A percentile compares a stretch with the other conserved stretches of the same genome.
Evolutionary conservation across 2,888 invertebrate species (phyloP).

Genomic region (Sinohyriopsis cumingii): DNA sequence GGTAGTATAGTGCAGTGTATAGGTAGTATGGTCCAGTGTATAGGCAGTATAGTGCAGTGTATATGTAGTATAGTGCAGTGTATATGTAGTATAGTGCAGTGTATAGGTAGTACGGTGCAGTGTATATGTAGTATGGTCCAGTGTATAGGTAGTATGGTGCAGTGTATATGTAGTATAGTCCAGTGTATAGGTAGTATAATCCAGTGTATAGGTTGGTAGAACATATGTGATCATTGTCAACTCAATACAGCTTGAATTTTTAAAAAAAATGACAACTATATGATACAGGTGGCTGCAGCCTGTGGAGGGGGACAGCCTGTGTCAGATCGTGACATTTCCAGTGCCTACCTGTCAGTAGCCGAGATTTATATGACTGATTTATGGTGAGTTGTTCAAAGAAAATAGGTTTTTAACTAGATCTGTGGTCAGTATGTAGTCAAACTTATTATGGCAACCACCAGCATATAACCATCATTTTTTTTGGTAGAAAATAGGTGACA

Average conservation of each 20-base stretch:
- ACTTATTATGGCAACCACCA: not conserved
- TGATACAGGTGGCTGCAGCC: slow-evolving; percentile 46
- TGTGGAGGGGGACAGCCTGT: slow-evolving; percentile 43
- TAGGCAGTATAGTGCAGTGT: no score
- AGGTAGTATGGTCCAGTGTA: no score
- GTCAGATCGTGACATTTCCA: slow-evolving; percentile 66
- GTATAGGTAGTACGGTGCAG: no score
- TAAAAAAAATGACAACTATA: not conserved
- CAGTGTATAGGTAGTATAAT: no score
- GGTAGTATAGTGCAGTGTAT: no score
- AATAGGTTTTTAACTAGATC: not conserved
- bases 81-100: no score
- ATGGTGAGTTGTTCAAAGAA: slow-evolving; percentile 60
- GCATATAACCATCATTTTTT: not conserved
- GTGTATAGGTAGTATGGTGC: no score
- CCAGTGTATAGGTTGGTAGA: no score
- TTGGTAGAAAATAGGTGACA: no score
- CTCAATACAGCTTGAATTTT: not conserved
- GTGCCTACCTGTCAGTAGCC: slow-evolving; percentile 71
- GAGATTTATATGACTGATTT: slow-evolving; percentile 74
- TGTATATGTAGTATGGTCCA: no score
- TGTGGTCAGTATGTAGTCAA: not conserved
- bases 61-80: no score
- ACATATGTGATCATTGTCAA: not conserved
- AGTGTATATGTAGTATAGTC: no score